These are phyloP conservation scores for Polymixis lichenea DNA, from an alignment of 2,888 invertebrate species.

Conservation along the genomic window DNA sequence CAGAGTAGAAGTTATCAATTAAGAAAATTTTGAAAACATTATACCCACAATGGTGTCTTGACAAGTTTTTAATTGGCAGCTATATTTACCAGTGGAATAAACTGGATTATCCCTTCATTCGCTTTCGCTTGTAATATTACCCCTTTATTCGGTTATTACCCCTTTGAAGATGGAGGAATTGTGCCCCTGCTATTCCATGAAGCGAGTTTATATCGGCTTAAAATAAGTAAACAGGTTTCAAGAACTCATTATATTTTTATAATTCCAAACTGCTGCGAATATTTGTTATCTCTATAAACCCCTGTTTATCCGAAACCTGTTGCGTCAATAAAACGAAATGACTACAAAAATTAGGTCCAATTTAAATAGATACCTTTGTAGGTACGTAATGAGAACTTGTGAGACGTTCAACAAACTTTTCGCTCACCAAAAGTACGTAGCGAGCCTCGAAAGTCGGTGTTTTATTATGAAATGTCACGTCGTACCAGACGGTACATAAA, in stretches of 20 bases:
- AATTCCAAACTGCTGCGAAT: conserved; percentile 2
- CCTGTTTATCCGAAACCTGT: conserved; percentile 41
- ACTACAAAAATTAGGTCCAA: conserved; percentile 46
- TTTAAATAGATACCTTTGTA: conserved; percentile 61
- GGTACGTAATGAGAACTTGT: conserved; percentile 70
- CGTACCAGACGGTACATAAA: conserved; percentile 88
- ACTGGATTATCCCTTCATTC: conserved; percentile 4
- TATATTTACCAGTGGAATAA: background rate
- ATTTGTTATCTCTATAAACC: conserved; percentile 1
- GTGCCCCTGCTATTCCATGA: background rate
- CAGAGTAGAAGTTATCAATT: background rate
- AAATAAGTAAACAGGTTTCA: background rate
- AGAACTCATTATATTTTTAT: conserved; percentile 13
- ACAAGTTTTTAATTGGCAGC: background rate
- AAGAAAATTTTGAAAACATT: background rate
- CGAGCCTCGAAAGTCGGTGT: conserved; percentile 78
- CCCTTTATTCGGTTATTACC: background rate
- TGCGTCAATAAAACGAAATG: conserved; percentile 49
- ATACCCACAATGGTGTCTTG: background rate
- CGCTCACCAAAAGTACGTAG: conserved; percentile 74
- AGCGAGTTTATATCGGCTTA: conserved; percentile 10
- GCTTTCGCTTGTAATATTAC: background rate
- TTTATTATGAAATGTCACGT: conserved; percentile 89
- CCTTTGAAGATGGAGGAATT: background rate
- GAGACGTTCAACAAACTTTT: conserved; percentile 85